phyloP scores from a whole-genome alignment of 2,113 vertebrate genomes.

The Choloepus hoffmanni region DNA sequence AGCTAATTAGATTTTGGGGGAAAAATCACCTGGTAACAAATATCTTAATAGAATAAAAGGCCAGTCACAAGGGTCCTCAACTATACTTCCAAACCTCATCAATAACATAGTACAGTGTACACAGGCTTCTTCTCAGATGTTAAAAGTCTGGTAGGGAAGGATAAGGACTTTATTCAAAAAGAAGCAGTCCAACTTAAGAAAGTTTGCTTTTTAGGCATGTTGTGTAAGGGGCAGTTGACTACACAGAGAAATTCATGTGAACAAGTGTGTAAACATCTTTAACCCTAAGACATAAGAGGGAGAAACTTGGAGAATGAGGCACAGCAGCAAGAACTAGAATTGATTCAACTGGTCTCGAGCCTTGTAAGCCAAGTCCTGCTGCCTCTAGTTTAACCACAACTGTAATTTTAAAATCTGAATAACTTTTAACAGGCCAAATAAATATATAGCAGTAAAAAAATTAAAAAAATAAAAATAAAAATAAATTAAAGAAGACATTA shows the following conservation, averaged over 20 bases:
- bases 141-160: conserved; percentile 5
- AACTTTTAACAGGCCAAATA: conserved; percentile 41
- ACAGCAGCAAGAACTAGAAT: not conserved
- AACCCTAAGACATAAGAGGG: not conserved
- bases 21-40: not conserved
- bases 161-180: conserved; percentile 35
- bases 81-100: not conserved
- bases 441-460: not conserved
- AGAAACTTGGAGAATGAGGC: not conserved
- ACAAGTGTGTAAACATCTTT: not conserved
- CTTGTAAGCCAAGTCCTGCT: not conserved
- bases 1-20: not conserved
- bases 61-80: not conserved
- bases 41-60: conserved; percentile 51
- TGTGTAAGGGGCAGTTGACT: not conserved
- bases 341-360: not conserved
- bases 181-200: not conserved
- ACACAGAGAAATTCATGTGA: not conserved
- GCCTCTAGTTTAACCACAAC: conserved; percentile 8
- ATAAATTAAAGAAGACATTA: conserved; percentile 13
- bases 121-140: not conserved
- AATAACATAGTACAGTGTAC: not conserved
- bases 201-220: not conserved
- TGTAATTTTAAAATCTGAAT: not conserved
- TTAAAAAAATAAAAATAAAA: not conserved